Evolutionary conservation across 2,113 vertebrate genomes (phyloP).

Genomic region (Aphyosemion australe): DNA sequence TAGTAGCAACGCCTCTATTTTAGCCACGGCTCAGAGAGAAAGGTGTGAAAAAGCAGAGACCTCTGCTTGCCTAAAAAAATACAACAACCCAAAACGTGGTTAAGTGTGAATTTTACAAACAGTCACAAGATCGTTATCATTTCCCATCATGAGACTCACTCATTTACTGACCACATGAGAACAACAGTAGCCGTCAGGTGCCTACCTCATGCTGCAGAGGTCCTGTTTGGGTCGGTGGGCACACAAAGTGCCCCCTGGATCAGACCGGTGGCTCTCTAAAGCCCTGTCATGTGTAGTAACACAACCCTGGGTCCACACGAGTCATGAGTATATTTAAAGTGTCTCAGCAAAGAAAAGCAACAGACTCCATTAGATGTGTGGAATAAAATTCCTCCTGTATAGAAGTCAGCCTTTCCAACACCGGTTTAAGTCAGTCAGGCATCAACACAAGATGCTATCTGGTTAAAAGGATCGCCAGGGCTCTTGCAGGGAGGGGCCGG

Average conservation of each 20-base stretch:
- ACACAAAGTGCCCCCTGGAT: slow-evolving; percentile 43
- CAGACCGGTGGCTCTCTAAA: slow-evolving; percentile 47
- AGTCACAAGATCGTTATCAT: neutral
- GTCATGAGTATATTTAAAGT: slow-evolving; percentile 72
- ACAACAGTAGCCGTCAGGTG: slow-evolving; percentile 28
- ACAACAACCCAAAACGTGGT: slow-evolving; percentile 4
- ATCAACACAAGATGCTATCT: slow-evolving; percentile 65
- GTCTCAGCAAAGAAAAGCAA: slow-evolving; percentile 53
- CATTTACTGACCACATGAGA: neutral
- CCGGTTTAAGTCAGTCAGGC: slow-evolving; percentile 26
- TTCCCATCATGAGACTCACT: slow-evolving; percentile 1
- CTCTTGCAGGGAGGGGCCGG: slow-evolving; percentile 47
- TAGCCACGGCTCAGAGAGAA: neutral
- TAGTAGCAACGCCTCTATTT: neutral
- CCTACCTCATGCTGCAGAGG: slow-evolving; percentile 67
- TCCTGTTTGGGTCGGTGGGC: slow-evolving; percentile 31
- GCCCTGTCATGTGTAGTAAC: slow-evolving; percentile 58
- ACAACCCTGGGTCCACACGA: slow-evolving; percentile 53
- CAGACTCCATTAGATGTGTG: slow-evolving; percentile 32
- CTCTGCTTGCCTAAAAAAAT: fast-evolving
- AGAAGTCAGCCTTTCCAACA: slow-evolving; percentile 12
- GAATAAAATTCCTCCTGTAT: slow-evolving; percentile 56
- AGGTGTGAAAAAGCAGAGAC: slow-evolving; percentile 3
- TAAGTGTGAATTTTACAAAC: neutral
- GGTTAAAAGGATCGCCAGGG: slow-evolving; percentile 24